Evolutionary conservation across 2,888 invertebrate species (phyloP).

Genomic region (Tupiocoris notatus): DNA sequence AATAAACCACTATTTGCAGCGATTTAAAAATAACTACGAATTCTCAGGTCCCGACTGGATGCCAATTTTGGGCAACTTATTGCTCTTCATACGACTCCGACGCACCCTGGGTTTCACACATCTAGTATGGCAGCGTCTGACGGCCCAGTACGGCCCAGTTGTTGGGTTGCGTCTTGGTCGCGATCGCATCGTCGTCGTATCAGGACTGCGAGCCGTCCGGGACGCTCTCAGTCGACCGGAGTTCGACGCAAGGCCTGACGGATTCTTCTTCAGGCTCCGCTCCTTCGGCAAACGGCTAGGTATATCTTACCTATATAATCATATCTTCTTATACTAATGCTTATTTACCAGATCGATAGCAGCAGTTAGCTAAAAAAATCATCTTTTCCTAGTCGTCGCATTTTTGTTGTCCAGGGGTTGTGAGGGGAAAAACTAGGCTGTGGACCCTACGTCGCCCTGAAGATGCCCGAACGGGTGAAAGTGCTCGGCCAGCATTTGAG

Average conservation of each 20-base stretch:
- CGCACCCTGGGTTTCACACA: constrained; percentile 58
- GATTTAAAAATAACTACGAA: not conserved
- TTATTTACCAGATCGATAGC: too few relatives aligned
- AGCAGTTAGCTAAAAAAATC: too few relatives aligned
- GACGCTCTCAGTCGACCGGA: constrained; percentile 63
- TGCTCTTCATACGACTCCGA: constrained; percentile 53
- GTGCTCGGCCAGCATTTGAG: too few relatives aligned
- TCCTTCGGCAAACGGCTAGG: constrained; percentile 67
- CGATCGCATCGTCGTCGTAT: constrained; percentile 63
- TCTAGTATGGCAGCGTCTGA: constrained; percentile 58
- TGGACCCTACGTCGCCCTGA: too few relatives aligned
- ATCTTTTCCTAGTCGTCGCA: not conserved
- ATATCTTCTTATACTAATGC: too few relatives aligned
- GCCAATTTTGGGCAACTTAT: constrained; percentile 60
- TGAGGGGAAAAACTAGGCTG: too few relatives aligned
- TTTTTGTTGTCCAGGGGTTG: not conserved
- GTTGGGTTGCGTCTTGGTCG: constrained; percentile 66
- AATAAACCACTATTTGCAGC: not conserved
- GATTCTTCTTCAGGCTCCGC: constrained; percentile 66
- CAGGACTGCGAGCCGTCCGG: constrained; percentile 62
- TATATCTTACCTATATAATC: constrained; percentile 51
- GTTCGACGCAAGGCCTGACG: constrained; percentile 70
- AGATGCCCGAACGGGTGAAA: too few relatives aligned
- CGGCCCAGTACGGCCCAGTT: constrained; percentile 62
- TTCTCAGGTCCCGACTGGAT: constrained; percentile 62